Evolutionary conservation across 2,797 vertebrate genomes (phyloP).

Genomic region (Nannoperca australis): DNA sequence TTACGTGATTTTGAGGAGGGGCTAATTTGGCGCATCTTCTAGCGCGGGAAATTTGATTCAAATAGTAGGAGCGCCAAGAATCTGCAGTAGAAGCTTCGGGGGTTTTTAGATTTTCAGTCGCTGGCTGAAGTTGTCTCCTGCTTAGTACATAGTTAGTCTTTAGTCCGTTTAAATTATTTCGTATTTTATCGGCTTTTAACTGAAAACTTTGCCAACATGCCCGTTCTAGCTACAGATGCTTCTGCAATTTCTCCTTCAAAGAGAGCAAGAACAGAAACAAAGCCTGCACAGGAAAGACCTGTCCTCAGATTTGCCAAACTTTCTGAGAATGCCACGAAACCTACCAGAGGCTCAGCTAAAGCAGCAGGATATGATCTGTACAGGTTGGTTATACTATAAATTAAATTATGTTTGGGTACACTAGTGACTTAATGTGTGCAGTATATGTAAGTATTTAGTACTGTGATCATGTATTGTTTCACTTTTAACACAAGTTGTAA

Average conservation of each 20-base stretch:
- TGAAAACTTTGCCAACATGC: constrained; percentile 82
- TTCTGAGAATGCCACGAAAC: constrained; percentile 88
- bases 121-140: background rate
- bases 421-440: background rate
- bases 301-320: constrained; percentile 91
- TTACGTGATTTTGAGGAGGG: constrained; percentile 9
- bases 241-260: constrained; percentile 85
- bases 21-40: constrained; percentile 16
- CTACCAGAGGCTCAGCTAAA: constrained; percentile 89
- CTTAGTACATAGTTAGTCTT: background rate
- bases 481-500: background rate
- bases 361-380: constrained; percentile 96
- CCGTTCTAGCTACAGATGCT: constrained; percentile 74
- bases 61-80: background rate
- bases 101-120: too few relatives aligned
- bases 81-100: background rate
- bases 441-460: background rate
- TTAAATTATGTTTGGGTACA: background rate
- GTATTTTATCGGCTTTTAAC: background rate
- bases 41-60: constrained; percentile 39
- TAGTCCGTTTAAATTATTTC: background rate
- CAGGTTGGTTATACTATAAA: constrained; percentile 84
- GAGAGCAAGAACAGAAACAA: constrained; percentile 67
- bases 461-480: background rate
- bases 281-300: constrained; percentile 9